Evolutionary conservation across 2,113 vertebrate genomes (phyloP).

Genomic region (Isurus oxyrinchus): DNA sequence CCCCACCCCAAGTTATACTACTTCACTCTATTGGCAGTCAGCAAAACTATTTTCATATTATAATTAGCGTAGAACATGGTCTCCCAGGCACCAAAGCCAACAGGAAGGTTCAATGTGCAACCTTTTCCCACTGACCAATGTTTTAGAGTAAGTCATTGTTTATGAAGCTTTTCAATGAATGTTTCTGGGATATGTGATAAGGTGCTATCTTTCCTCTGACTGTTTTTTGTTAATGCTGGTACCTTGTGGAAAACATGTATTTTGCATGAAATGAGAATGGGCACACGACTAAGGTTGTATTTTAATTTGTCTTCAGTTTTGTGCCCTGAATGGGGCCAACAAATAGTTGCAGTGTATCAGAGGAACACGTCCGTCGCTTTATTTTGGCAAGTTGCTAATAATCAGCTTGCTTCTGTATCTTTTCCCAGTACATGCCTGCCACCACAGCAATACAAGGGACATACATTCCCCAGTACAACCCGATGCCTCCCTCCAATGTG

Average conservation of each 20-base stretch:
- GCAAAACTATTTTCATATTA: not conserved
- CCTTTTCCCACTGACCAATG: not conserved
- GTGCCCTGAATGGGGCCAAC: not conserved
- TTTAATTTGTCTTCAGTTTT: not conserved
- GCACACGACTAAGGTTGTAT: not conserved
- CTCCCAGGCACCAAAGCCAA: not conserved
- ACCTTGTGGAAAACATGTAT: not conserved
- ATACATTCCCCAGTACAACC: conserved; percentile 77
- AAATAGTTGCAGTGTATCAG: too few species aligned
- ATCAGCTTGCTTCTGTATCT: not conserved
- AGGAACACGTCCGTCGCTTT: not conserved
- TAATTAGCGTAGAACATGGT: not conserved
- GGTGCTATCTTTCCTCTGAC: not conserved
- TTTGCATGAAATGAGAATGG: not conserved
- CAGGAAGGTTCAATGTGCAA: not conserved
- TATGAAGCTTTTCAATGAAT: not conserved
- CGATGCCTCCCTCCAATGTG: conserved; percentile 73
- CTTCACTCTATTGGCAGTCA: not conserved
- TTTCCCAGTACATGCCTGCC: conserved; percentile 68
- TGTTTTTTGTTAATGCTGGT: not conserved
- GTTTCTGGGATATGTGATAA: not conserved
- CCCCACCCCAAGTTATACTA: not conserved
- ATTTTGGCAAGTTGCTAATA: not conserved
- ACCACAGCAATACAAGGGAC: conserved; percentile 78
- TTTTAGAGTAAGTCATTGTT: not conserved